A percentile compares a stretch with the other conserved stretches of the same genome.
phyloP scores from a whole-genome alignment of 2,888 invertebrate genomes.

The Formica aserva region DNA sequence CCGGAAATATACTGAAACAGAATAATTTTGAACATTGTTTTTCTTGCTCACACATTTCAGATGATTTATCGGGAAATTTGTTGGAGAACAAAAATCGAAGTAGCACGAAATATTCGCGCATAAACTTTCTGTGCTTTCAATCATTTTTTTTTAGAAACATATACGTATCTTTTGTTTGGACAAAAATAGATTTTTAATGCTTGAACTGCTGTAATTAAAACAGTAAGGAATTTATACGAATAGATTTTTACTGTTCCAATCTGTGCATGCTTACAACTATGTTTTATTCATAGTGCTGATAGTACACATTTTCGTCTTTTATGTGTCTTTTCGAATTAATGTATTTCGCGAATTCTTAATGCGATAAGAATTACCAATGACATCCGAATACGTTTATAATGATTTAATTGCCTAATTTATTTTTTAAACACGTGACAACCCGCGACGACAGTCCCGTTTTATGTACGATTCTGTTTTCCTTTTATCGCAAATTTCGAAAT shows the following conservation, averaged over 20 bases:
- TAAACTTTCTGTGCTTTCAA: conserved; percentile 3
- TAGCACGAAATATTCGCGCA: not conserved
- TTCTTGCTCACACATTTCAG: not conserved
- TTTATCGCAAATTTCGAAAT: not conserved
- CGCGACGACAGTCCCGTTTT: not conserved
- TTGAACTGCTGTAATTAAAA: conserved; percentile 12
- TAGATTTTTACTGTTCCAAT: not conserved
- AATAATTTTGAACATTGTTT: conserved; percentile 37
- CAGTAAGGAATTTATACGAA: not conserved
- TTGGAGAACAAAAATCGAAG: not conserved
- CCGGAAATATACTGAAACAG: conserved; percentile 83
- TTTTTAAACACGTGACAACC: not conserved
- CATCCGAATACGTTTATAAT: not conserved
- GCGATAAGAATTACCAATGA: not conserved
- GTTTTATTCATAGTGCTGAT: not conserved
- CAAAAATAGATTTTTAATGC: conserved; percentile 11
- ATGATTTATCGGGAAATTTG: not conserved
- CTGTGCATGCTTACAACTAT: not conserved
- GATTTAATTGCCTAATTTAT: not conserved
- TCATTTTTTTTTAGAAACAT: conserved; percentile 2
- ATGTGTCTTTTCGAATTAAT: not conserved
- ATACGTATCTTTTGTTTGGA: not conserved
- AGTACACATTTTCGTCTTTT: not conserved
- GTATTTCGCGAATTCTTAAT: not conserved
- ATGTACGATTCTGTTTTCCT: not conserved